Conservation (phyloP, 2,888 invertebrate species). For the Pinctada fucata region DNA sequence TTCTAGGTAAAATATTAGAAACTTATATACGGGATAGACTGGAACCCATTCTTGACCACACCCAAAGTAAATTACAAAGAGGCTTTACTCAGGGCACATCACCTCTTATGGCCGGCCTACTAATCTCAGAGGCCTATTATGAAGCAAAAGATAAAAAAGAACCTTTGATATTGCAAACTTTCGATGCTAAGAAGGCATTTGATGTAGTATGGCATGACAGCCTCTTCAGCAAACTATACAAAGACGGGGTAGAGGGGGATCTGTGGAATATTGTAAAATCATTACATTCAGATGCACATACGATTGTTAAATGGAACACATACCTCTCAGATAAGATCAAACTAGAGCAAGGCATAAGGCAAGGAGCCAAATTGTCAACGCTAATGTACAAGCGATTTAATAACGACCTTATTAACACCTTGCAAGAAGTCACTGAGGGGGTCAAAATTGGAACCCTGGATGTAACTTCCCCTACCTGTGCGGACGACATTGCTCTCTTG, state of each 20-base stretch:
- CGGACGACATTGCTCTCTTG: conserved; percentile 20
- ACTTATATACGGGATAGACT: background rate
- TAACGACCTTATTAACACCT: conserved; percentile 12
- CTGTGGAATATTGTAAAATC: conserved; percentile 12
- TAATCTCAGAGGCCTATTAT: background rate
- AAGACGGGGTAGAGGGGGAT: background rate
- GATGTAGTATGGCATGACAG: conserved; percentile 19
- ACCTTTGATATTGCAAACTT: background rate
- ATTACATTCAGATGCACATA: background rate
- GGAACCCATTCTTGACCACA: background rate
- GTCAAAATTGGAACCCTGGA: conserved; percentile 18
- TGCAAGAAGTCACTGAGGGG: background rate
- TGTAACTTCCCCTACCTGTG: conserved; percentile 14
- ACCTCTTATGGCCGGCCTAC: conserved; percentile 8
- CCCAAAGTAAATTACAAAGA: conserved; percentile 13
- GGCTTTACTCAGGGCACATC: conserved; percentile 22
- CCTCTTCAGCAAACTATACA: conserved; percentile 5
- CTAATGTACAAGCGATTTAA: conserved; percentile 23
- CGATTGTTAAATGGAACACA: conserved; percentile 16
- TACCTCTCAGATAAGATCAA: background rate
- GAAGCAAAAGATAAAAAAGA: conserved; percentile 13
- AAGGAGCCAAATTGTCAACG: conserved; percentile 18
- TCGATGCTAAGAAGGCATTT: conserved; percentile 23
- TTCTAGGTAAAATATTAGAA: conserved; percentile 18
- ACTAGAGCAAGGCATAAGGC: conserved; percentile 15